These are phyloP conservation scores for Amiota minor DNA, from an alignment of 2,888 invertebrate genomes.

Conservation along the genomic window DNA sequence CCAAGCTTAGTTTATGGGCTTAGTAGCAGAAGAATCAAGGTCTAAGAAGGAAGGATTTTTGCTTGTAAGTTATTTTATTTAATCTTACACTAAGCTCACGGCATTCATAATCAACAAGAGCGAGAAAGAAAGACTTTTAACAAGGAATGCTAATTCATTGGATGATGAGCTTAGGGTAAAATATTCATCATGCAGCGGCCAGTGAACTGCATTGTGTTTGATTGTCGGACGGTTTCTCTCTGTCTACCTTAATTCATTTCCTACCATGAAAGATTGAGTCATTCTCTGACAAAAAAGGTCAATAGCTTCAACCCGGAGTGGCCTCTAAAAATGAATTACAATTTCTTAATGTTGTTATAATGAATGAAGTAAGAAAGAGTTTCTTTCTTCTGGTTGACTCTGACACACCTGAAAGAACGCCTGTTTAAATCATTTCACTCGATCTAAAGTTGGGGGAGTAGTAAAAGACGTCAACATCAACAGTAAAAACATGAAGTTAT, in stretches of 20 bases:
- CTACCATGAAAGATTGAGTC: background rate
- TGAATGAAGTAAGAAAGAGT: no score
- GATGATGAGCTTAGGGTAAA: background rate
- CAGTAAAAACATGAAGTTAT: background rate
- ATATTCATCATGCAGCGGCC: background rate
- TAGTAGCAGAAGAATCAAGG: background rate
- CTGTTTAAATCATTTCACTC: slow-evolving; percentile 7
- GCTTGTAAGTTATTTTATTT: background rate
- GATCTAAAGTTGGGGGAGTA: background rate
- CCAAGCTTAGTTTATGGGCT: background rate
- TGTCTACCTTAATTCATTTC: background rate
- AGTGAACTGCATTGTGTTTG: background rate
- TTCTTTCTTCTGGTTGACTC: background rate
- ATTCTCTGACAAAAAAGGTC: background rate
- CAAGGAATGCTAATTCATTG: background rate
- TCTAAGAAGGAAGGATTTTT: background rate
- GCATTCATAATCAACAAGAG: background rate
- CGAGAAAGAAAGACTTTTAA: background rate
- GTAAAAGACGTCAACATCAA: background rate
- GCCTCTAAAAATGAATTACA: slow-evolving; percentile 10
- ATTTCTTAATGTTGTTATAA: slow-evolving; percentile 41
- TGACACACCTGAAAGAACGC: slow-evolving; percentile 22
- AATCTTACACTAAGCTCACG: background rate
- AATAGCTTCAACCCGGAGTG: background rate
- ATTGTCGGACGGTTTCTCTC: background rate